Evolutionary conservation across 2,113 vertebrate genomes (phyloP).

Genomic region (Oncorhynchus mykiss): DNA sequence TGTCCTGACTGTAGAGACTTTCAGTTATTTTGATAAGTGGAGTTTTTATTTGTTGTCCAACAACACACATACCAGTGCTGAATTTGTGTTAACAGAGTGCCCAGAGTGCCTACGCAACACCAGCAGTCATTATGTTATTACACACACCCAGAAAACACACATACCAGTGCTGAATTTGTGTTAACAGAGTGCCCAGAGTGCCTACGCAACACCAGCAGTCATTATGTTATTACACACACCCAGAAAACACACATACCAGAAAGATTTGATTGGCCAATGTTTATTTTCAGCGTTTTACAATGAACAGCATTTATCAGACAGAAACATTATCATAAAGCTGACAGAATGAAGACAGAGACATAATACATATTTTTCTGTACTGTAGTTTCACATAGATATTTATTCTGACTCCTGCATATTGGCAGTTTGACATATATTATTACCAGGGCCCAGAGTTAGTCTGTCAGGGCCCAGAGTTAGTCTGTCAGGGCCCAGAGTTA

Average conservation of each 20-base stretch:
- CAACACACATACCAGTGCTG: not conserved
- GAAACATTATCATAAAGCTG: not conserved
- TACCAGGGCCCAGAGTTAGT: too few species aligned
- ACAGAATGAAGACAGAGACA: not conserved
- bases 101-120: not conserved
- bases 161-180: not conserved
- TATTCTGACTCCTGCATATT: conserved; percentile 2
- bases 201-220: not conserved
- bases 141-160: not conserved
- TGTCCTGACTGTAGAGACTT: not conserved
- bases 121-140: not conserved
- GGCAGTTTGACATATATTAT: too few species aligned
- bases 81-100: not conserved
- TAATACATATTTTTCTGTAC: not conserved
- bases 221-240: not conserved
- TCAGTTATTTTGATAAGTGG: too few species aligned
- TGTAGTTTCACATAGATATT: not conserved
- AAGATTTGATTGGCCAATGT: not conserved
- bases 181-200: not conserved
- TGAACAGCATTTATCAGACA: not conserved
- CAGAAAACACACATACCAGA: not conserved
- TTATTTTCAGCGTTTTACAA: not conserved
- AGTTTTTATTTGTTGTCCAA: not conserved
- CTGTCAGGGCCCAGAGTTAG: too few species aligned
- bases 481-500: too few species aligned